A percentile compares a stretch with the other conserved stretches of the same genome.
Conservation (phyloP, 2,113 vertebrate species). For the Hoplias malabaricus region DNA sequence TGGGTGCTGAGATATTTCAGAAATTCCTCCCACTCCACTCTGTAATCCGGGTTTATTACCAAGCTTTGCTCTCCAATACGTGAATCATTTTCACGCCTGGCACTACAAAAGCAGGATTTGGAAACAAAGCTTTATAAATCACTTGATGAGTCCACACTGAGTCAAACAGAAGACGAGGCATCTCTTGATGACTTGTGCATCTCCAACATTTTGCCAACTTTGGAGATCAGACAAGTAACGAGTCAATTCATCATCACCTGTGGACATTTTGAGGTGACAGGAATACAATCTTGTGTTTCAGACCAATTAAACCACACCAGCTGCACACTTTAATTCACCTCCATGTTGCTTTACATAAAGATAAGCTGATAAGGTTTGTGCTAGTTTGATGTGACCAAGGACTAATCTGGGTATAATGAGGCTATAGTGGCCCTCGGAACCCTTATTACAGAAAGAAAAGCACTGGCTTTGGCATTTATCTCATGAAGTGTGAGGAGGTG, state of each 20-base stretch:
- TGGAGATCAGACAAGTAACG: background rate
- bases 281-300: background rate
- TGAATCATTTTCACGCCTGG: conserved; percentile 46
- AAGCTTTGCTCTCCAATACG: conserved; percentile 39
- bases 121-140: conserved; percentile 45
- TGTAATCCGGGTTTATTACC: conserved; percentile 54
- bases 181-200: background rate
- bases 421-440: background rate
- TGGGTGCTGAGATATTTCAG: conserved; percentile 46
- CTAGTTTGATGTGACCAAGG: background rate
- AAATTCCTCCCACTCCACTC: conserved; percentile 49
- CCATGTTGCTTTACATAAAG: conserved; percentile 2
- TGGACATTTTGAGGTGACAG: background rate
- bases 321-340: background rate
- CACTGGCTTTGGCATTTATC: conserved; percentile 1
- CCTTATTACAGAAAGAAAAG: conserved; percentile 30
- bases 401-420: conserved; percentile 10
- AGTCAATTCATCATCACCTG: background rate
- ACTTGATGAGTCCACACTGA: background rate
- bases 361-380: background rate
- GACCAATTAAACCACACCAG: background rate
- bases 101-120: conserved; percentile 41
- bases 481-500: background rate
- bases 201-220: background rate
- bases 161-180: background rate